phyloP scores from a whole-genome alignment of 92 coral and sea anemone genomes.

The Umimayanthus kanabou region DNA sequence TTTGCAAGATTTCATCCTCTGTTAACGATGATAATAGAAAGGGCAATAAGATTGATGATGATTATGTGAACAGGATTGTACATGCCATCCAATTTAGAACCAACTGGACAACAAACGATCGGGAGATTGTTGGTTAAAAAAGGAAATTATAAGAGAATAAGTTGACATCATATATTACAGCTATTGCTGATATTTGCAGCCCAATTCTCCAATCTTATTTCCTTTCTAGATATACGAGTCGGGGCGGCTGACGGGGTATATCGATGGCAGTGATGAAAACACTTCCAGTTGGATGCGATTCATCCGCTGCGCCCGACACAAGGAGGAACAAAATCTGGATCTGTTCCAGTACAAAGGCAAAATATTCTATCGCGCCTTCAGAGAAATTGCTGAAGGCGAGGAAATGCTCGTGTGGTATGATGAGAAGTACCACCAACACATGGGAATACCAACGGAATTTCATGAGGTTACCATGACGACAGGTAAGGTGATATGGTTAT shows the following conservation, averaged over 20 bases:
- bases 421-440: constrained; percentile 78
- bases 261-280: constrained; percentile 90
- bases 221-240: constrained; percentile 72
- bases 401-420: constrained; percentile 97
- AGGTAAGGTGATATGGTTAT: neutral
- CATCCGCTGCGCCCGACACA: constrained; percentile 93
- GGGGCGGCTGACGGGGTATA: constrained; percentile 59
- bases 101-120: no score
- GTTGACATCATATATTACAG: neutral
- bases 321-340: constrained; percentile 86
- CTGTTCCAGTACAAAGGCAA: constrained; percentile 83
- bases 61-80: no score
- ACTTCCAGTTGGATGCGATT: constrained; percentile 97
- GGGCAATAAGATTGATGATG: no score
- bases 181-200: neutral
- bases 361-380: constrained; percentile 92
- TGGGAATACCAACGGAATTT: constrained; percentile 87
- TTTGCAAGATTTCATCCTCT: no score
- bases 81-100: neutral
- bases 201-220: neutral
- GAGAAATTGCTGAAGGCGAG: constrained; percentile 79
- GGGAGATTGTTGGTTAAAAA: neutral
- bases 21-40: no score
- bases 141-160: neutral
- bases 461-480: constrained; percentile 37